Evolutionary conservation across 2,113 vertebrate species (phyloP).

Genomic region (Embiotoca jacksoni): DNA sequence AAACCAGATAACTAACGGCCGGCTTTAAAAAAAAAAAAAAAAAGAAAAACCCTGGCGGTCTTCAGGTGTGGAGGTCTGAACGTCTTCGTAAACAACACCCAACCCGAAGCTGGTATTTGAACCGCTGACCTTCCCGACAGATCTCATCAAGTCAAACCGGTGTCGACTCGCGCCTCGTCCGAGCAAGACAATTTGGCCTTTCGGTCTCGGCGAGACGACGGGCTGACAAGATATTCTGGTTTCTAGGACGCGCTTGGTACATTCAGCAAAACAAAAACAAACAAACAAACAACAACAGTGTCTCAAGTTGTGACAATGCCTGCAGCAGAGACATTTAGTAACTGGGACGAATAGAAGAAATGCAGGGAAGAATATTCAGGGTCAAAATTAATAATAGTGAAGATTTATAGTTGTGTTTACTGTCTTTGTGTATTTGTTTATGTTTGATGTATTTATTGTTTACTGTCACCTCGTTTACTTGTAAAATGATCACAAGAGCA

Average conservation of each 20-base stretch:
- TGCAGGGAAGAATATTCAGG: not conserved
- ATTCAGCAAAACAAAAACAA: slow-evolving; percentile 25
- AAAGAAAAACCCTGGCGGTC: too few relatives aligned
- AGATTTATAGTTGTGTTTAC: not conserved
- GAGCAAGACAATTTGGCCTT: not conserved
- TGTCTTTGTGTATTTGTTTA: not conserved
- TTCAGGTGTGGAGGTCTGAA: too few relatives aligned
- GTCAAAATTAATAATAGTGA: slow-evolving; percentile 16
- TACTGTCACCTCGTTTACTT: not conserved
- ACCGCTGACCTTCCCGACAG: too few relatives aligned
- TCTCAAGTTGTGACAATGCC: not conserved
- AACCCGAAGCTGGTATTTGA: too few relatives aligned
- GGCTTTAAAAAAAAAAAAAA: too few relatives aligned
- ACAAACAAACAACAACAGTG: slow-evolving; percentile 12
- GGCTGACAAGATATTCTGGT: not conserved
- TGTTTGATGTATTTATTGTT: not conserved
- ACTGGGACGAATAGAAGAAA: slow-evolving; percentile 28
- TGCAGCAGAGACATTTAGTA: slow-evolving; percentile 7
- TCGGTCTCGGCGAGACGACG: not conserved
- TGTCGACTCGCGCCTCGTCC: not conserved
- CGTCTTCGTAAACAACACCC: too few relatives aligned
- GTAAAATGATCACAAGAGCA: slow-evolving; percentile 13
- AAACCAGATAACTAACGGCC: not conserved
- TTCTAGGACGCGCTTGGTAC: slow-evolving; percentile 4
- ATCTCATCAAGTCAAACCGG: not conserved